phyloP scores from a whole-genome alignment of 2,888 invertebrate species.

The Peribatodes rhomboidaria region DNA sequence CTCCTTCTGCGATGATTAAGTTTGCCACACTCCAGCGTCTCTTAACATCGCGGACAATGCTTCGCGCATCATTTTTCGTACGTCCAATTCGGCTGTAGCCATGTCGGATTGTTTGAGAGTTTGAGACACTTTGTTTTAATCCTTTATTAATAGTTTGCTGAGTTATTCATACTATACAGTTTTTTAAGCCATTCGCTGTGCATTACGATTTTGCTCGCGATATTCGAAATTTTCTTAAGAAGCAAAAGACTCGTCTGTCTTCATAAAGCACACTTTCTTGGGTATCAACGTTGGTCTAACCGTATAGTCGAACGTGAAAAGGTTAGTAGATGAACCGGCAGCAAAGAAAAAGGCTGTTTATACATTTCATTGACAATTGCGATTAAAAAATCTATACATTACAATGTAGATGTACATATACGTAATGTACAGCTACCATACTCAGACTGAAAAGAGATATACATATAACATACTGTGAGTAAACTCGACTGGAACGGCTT shows the following conservation, averaged over 20 bases:
- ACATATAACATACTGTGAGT: background rate
- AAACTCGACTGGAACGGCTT: slow-evolving; percentile 2
- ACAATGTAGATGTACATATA: no score
- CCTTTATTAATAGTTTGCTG: background rate
- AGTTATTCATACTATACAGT: background rate
- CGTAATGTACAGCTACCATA: background rate
- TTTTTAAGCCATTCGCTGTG: background rate
- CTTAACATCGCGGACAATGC: background rate
- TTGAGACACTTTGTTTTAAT: background rate
- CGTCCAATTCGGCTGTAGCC: background rate
- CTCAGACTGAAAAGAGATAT: background rate
- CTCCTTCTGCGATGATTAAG: slow-evolving; percentile 28
- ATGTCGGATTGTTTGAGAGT: background rate
- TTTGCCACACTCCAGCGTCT: slow-evolving; percentile 14
- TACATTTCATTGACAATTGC: no score
- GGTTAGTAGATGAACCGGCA: no score
- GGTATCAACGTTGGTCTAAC: no score
- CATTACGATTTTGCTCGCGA: no score
- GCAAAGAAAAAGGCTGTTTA: no score
- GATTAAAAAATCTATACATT: no score
- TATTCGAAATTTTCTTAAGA: no score
- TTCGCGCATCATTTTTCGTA: slow-evolving; percentile 3
- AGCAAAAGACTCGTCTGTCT: no score
- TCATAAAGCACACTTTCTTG: no score
- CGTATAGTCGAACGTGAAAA: no score